Evolutionary conservation across 2,113 vertebrate species (phyloP).

Genomic region (Sapajus apella): DNA sequence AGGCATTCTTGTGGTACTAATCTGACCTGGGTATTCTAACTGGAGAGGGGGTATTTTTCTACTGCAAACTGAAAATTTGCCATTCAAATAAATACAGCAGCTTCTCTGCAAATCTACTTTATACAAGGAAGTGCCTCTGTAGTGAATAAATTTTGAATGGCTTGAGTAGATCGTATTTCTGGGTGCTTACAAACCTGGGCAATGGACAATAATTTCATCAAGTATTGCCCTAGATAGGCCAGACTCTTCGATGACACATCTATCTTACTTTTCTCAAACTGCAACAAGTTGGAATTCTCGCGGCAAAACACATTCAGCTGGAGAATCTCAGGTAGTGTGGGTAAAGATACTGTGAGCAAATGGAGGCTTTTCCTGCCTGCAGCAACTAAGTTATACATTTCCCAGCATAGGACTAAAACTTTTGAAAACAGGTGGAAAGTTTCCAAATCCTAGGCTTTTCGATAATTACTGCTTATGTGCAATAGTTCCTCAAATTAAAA

Average conservation of each 20-base stretch:
- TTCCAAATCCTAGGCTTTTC: constrained; percentile 30
- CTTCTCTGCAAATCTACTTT: constrained; percentile 19
- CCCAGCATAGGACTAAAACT: not conserved
- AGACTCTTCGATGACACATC: not conserved
- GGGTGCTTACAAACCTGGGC: not conserved
- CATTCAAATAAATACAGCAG: not conserved
- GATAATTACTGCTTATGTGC: not conserved
- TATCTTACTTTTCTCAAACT: not conserved
- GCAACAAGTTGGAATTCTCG: not conserved
- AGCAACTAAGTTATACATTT: not conserved
- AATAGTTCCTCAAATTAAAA: not conserved
- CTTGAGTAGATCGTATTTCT: not conserved
- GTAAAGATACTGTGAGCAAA: not conserved
- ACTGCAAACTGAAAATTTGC: not conserved
- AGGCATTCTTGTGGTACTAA: not conserved
- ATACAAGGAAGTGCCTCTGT: not conserved
- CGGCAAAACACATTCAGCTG: not conserved
- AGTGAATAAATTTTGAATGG: not conserved
- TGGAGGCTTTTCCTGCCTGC: not conserved
- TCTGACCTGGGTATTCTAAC: not conserved
- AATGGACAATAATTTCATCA: not conserved
- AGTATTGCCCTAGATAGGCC: not conserved
- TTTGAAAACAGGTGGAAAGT: not conserved
- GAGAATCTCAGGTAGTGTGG: not conserved
- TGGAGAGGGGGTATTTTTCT: not conserved